These are phyloP conservation scores for Apeira syringaria DNA, from an alignment of 2,888 invertebrate species.

Conservation along the genomic window DNA sequence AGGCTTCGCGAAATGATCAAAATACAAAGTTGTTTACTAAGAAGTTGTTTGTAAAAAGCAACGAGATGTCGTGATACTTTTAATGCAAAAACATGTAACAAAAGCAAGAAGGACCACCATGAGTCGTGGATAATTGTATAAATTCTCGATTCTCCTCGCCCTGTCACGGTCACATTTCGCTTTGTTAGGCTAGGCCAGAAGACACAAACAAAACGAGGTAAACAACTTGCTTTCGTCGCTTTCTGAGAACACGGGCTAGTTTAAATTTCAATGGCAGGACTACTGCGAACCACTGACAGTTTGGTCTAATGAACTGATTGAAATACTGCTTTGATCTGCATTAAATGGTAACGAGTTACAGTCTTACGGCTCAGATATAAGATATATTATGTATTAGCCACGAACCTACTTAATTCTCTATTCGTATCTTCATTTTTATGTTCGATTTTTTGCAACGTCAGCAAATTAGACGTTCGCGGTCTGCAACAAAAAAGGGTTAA, in stretches of 20 bases:
- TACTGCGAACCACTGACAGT: constrained; percentile 68
- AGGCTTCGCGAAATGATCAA: no score
- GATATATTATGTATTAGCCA: neutral
- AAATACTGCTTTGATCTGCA: constrained; percentile 70
- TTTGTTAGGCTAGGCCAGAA: constrained; percentile 60
- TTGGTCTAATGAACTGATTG: constrained; percentile 77
- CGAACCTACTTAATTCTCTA: no score
- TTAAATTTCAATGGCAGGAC: constrained; percentile 78
- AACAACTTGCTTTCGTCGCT: constrained; percentile 37
- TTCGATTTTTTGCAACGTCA: neutral
- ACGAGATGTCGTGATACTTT: no score
- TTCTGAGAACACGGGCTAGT: constrained; percentile 72
- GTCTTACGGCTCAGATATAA: constrained; percentile 4
- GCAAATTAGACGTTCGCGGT: constrained; percentile 16
- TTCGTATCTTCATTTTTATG: no score
- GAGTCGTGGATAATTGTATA: constrained; percentile 19
- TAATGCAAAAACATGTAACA: no score
- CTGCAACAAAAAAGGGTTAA: constrained; percentile 8
- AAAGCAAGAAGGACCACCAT: constrained; percentile 20
- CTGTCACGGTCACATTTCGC: constrained; percentile 38
- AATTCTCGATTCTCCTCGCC: constrained; percentile 42
- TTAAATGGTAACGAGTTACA: constrained; percentile 8
- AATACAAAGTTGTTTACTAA: no score
- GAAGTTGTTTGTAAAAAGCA: no score
- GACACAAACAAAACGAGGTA: constrained; percentile 45